Evolutionary conservation across 2,888 invertebrate species (phyloP), one percentile per base, ranked within the genome.

Genomic region (Philopedon plagiatum): DNA sequence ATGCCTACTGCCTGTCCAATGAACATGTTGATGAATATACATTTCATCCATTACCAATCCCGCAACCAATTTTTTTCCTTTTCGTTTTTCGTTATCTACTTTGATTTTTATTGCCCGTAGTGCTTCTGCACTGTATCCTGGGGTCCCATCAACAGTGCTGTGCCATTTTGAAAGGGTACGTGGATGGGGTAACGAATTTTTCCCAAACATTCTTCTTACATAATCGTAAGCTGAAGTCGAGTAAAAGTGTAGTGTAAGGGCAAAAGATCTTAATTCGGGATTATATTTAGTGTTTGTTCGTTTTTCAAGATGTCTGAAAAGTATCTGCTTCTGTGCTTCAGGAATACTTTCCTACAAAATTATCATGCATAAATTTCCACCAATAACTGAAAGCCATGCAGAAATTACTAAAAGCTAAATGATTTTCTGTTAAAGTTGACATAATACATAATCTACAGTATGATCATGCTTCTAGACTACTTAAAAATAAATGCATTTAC

Each of bases 101-200:
- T 72, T 77, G 18, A 66, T 62, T 70, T 74, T 65, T 13, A 75
- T 54, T 18, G 74, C 73, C 18, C 23, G 34, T 29, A 75, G 71
- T 18, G 77, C 46, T 58, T 78, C 76, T 13, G 58, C 58, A 7
- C 74, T 76, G 56, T 76, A 77, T 8, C 76, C 79, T 8, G 77
- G 78, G 1, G 71, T 62, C 3, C 77, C 76, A 58, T 79, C 75
- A 21, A 79, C 67, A 2, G 65, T 29, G 1, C 51, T 26, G 41
- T 76, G 76, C 78, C 78, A 80, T 54, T 76, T 79, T 19, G 54
- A 29, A 3, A 80, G 26, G 8, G 80, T 78, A 26, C 54, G 32
- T 11, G 73, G 71, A 56, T 76, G 77, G 34, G 81, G 80, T 15
- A 80, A 41, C 51, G 13, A 9, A 29, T 49, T 46, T 21, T 41